Conservation (phyloP, 2,888 invertebrate species). For the Meteorus colon region DNA sequence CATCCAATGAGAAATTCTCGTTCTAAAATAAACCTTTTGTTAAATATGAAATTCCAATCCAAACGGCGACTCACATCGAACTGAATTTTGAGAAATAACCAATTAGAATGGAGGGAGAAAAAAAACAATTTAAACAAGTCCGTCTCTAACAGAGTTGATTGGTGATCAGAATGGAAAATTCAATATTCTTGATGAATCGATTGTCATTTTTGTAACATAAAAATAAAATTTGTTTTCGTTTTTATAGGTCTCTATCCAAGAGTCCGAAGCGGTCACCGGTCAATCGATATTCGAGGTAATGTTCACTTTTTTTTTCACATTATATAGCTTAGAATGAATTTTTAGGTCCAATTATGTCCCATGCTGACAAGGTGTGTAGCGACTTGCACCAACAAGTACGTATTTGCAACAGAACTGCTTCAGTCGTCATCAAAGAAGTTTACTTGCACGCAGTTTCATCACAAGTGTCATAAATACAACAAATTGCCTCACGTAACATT, state of each 20-base stretch:
- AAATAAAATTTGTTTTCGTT: constrained; percentile 57
- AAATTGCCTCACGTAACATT: neutral
- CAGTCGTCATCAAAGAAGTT: neutral
- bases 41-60: no score
- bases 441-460: neutral
- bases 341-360: neutral
- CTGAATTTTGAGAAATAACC: no score
- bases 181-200: no score
- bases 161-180: no score
- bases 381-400: neutral
- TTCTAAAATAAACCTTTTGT: no score
- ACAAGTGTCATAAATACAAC: neutral
- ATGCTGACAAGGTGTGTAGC: neutral
- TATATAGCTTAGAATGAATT: neutral
- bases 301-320: constrained; percentile 33
- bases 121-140: no score
- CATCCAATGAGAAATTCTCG: no score
- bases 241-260: constrained; percentile 68
- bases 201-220: neutral
- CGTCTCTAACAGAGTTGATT: no score
- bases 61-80: no score
- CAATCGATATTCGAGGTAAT: constrained; percentile 66
- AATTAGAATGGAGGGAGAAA: no score
- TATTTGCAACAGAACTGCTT: constrained; percentile 8
- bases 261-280: constrained; percentile 63